Base-by-base conservation (phyloP, 2,797 vertebrate genomes). In the Holocentrus rufus region DNA sequence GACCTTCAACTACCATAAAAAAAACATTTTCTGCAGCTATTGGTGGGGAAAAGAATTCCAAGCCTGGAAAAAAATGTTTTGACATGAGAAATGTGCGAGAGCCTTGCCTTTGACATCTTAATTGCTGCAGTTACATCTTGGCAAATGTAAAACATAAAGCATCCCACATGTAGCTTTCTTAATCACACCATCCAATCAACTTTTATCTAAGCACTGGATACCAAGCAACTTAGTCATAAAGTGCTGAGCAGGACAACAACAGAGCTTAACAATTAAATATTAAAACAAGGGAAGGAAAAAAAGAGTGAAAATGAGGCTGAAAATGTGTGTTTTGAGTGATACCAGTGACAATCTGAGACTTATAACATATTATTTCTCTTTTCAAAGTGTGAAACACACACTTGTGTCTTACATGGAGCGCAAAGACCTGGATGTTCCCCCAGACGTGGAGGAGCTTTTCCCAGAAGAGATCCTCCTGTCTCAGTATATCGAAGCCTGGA, bases 401-500 rank as follows among this genome's bases (percentile, higher is more conserved):
- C 72, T 99, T 25, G 2, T 90, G 57, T 85, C 93, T 18, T 93
- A 94, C 85, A 92, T 98, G 31, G 93, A 96, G 65, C 83, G 30
- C 0, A 98, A 98, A 89, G 89, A 90, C 25, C 74, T 92, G 0
- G 93, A 92, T 1, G 2, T 88, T 1, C 90, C 90, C 9, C 31
- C 49, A 0, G 96, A 97, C 3, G 70, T 97, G 81, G 87, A 95
- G 0, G 86, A 89, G 14, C 8, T 79, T 15, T 96, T 98, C 88
- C 97, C 98, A 0, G 85, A 87, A 0, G 74, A 93, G 50, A 95
- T 99, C 66, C 67, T 25, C 3, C 86, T 99, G 59, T 91, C 92
- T 9, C 94, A 92, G 0, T 95, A 90, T 0, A 65, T 95, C 0
- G 93, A 94, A 4, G 92, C 94, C 0, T 99, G 98, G 97, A 96